Percentiles rank a stretch among this genome's conserved stretches.
phyloP scores from a whole-genome alignment of 2,113 vertebrate genomes.

The Myiagra hebetior region DNA sequence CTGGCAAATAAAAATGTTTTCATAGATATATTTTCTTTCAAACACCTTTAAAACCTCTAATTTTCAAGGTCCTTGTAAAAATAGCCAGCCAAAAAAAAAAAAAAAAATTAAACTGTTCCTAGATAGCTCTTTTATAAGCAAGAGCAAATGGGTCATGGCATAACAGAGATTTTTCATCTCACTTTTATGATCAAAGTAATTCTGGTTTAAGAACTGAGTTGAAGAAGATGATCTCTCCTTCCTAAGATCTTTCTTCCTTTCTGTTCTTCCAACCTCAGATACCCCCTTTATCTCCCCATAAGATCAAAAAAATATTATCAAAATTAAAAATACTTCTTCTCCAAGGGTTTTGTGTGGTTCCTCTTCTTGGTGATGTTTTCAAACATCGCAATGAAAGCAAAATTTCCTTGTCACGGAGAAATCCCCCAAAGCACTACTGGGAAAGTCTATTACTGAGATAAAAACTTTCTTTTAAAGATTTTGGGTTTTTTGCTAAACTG shows the following conservation, averaged over 20 bases:
- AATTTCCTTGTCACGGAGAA: not conserved
- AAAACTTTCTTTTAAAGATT: not conserved
- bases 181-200: not conserved
- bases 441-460: not conserved
- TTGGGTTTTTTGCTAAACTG: not conserved
- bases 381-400: not conserved
- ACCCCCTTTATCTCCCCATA: not conserved
- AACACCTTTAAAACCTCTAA: not conserved
- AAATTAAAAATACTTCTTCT: not conserved
- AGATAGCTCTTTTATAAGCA: not conserved
- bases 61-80: not conserved
- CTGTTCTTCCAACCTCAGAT: not conserved
- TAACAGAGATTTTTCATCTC: not conserved
- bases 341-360: not conserved
- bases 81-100: not conserved
- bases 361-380: not conserved
- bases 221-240: not conserved
- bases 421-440: not conserved
- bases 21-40: not conserved
- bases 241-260: not conserved
- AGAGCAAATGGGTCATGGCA: not conserved
- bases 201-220: not conserved
- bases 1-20: not conserved
- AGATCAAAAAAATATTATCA: not conserved
- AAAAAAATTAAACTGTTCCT: not conserved